A percentile compares a stretch with the other conserved stretches of the same genome.
Conservation (phyloP, 2,797 vertebrate genomes). For the Arrhamphus sclerolepis region DNA sequence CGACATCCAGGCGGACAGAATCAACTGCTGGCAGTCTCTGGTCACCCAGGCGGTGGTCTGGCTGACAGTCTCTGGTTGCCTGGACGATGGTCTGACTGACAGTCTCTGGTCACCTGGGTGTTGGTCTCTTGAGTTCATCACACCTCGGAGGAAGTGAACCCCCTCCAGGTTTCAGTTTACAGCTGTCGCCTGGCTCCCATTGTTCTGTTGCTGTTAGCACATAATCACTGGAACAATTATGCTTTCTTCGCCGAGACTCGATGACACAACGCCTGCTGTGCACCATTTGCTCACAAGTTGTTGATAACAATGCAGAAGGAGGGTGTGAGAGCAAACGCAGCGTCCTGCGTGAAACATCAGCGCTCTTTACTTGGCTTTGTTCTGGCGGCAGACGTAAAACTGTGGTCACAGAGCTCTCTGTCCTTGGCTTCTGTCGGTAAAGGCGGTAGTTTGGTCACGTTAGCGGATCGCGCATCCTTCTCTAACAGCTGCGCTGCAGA, state of each 20-base stretch:
- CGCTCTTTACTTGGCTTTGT: conserved; percentile 19
- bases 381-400: conserved; percentile 19
- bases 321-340: conserved; percentile 52
- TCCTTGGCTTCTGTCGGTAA: conserved; percentile 42
- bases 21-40: conserved; percentile 6
- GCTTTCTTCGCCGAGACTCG: conserved; percentile 63
- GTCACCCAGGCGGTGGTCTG: conserved; percentile 23
- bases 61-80: conserved; percentile 41
- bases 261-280: conserved; percentile 71
- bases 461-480: conserved; percentile 48
- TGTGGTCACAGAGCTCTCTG: conserved; percentile 15
- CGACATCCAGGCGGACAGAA: too few relatives aligned
- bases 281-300: conserved; percentile 75
- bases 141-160: conserved; percentile 14
- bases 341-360: conserved; percentile 39
- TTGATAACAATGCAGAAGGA: conserved; percentile 46
- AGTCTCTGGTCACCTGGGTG: conserved; percentile 37
- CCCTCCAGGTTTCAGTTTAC: conserved; percentile 9
- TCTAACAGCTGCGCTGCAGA: conserved; percentile 38
- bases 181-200: conserved; percentile 51
- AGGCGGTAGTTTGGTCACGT: conserved; percentile 37
- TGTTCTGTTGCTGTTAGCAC: conserved; percentile 53
- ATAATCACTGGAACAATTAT: conserved; percentile 69
- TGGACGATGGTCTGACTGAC: conserved; percentile 47
- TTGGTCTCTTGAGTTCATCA: conserved; percentile 16